Evolutionary conservation across 2,888 invertebrate species (phyloP).

Genomic region (Noctua janthe): DNA sequence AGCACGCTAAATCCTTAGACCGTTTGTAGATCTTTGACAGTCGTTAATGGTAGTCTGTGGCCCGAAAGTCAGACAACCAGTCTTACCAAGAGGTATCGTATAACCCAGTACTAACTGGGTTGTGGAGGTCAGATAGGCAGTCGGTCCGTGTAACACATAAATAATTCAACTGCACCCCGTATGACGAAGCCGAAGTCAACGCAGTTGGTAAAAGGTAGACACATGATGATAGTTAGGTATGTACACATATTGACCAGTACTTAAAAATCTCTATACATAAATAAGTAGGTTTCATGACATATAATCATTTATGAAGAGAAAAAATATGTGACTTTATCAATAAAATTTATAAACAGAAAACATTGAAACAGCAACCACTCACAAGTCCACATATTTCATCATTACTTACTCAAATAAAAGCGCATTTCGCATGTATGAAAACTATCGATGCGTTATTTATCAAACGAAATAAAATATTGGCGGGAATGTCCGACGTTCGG

Average conservation of each 20-base stretch:
- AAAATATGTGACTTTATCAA: background rate
- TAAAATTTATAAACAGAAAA: background rate
- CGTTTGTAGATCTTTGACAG: background rate
- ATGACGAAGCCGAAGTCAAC: background rate
- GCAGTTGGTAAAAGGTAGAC: background rate
- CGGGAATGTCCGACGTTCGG: constrained; percentile 55
- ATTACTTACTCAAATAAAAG: constrained; percentile 37
- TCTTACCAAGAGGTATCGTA: too few species aligned
- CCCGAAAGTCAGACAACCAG: background rate
- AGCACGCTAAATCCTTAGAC: background rate
- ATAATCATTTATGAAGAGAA: too few species aligned
- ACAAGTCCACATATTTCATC: constrained; percentile 12
- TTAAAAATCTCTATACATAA: background rate
- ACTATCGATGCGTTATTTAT: constrained; percentile 37
- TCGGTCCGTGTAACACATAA: too few species aligned
- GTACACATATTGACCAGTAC: too few species aligned
- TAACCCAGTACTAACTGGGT: too few species aligned
- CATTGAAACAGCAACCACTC: constrained; percentile 3
- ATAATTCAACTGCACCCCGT: background rate
- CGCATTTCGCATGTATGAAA: constrained; percentile 40
- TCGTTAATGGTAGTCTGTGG: background rate
- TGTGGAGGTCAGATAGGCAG: too few species aligned
- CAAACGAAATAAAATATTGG: constrained; percentile 57
- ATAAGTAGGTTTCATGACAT: background rate
- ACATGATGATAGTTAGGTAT: too few species aligned